Conservation (phyloP, 1,140 invertebrate genomes). For the Daktulosphaira vitifoliae region DNA sequence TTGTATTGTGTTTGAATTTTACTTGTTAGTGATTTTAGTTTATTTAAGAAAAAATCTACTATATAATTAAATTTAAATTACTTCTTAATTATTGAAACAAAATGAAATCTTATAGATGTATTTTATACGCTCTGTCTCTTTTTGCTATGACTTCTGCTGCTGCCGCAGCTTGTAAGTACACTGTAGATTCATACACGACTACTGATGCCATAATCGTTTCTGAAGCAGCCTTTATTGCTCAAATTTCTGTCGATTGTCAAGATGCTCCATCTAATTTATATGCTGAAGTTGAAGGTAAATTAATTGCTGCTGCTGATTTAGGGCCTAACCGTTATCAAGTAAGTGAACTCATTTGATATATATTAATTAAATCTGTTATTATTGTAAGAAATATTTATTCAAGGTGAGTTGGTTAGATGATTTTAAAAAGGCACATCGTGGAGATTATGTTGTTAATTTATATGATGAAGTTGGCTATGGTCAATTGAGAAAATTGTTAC, state of each 20-base stretch:
- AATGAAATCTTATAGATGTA: too few relatives aligned
- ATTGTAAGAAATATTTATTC: conserved; percentile 45
- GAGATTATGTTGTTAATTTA: conserved; percentile 68
- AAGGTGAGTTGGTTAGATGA: conserved; percentile 89
- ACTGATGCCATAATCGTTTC: conserved; percentile 82
- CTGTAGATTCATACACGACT: conserved; percentile 63
- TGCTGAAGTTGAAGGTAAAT: conserved; percentile 74
- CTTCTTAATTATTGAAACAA: too few relatives aligned
- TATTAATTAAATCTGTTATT: too few relatives aligned
- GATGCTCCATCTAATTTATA: conserved; percentile 63
- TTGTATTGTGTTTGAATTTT: too few relatives aligned
- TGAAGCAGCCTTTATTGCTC: conserved; percentile 67
- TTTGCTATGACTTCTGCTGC: neutral
- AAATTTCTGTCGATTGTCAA: conserved; percentile 62
- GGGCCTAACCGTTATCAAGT: conserved; percentile 72
- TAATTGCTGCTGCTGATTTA: conserved; percentile 63
- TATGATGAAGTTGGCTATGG: conserved; percentile 87
- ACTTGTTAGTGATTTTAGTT: too few relatives aligned
- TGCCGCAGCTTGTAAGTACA: conserved; percentile 2
- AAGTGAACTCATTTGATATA: conserved; percentile 73
- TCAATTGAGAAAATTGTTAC: conserved; percentile 63
- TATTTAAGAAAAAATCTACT: too few relatives aligned
- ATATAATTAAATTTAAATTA: too few relatives aligned
- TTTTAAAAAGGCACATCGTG: conserved; percentile 64
- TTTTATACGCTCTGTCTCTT: too few relatives aligned